Evolutionary conservation across 2,113 vertebrate species (phyloP).

Genomic region (Epinephelus fuscoguttatus): DNA sequence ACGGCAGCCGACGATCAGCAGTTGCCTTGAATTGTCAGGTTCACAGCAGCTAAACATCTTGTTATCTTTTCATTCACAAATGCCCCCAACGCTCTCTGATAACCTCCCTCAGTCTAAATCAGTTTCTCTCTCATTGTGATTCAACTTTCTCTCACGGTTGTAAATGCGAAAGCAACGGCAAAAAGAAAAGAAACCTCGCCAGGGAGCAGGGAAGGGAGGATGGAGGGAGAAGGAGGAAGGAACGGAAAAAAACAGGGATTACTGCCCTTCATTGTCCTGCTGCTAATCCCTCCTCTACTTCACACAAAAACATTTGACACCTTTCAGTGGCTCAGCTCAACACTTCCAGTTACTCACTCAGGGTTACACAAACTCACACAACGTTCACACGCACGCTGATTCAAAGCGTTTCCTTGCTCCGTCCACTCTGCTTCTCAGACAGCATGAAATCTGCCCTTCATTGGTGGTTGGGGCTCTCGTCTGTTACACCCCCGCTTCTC

Average conservation of each 20-base stretch:
- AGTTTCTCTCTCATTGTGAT: constrained; percentile 29
- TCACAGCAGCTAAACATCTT: neutral
- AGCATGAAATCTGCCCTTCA: constrained; percentile 64
- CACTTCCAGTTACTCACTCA: constrained; percentile 52
- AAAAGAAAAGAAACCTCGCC: constrained; percentile 10
- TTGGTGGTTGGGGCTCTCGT: constrained; percentile 26
- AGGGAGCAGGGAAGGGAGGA: constrained; percentile 9
- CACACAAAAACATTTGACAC: constrained; percentile 77
- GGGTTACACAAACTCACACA: constrained; percentile 56
- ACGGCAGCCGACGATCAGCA: neutral
- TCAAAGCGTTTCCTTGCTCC: constrained; percentile 52
- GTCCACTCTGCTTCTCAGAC: constrained; percentile 59
- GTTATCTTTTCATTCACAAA: constrained; percentile 15
- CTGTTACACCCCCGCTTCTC: constrained; percentile 45
- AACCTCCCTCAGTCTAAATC: neutral
- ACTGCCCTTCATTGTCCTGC: constrained; percentile 66
- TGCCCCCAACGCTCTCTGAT: neutral
- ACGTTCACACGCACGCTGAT: constrained; percentile 25
- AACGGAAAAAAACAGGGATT: constrained; percentile 71
- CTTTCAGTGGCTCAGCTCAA: constrained; percentile 57
- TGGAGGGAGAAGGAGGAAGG: constrained; percentile 21
- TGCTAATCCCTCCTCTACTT: constrained; percentile 69
- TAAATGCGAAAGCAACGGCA: constrained; percentile 35
- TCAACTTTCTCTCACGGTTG: constrained; percentile 54
- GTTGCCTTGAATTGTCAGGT: neutral